phyloP scores from a whole-genome alignment of 64 coral and sea anemone genomes.

The Dendronephthya gigantea region DNA sequence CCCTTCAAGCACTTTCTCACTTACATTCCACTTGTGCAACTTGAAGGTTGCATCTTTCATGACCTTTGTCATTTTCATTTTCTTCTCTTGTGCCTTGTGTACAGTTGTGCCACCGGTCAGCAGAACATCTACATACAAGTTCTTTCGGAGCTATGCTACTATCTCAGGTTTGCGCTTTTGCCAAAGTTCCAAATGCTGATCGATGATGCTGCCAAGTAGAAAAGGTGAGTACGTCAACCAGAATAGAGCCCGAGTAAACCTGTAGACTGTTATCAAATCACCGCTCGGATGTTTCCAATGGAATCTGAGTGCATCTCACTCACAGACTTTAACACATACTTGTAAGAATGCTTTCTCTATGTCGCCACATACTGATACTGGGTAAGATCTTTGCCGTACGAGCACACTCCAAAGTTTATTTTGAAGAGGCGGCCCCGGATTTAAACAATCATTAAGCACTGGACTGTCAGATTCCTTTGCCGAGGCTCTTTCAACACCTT shows the following conservation, averaged over 20 bases:
- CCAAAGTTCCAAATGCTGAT: background rate
- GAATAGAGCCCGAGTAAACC: background rate
- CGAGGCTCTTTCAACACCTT: too few species aligned
- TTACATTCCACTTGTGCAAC: background rate
- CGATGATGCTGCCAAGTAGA: background rate
- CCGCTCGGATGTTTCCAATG: background rate
- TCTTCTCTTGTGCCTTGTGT: background rate
- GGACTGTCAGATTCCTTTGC: too few species aligned
- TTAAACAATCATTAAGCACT: background rate
- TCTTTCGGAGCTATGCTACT: background rate
- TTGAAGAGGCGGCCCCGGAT: background rate
- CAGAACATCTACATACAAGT: background rate
- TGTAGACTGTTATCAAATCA: background rate
- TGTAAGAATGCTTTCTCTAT: background rate
- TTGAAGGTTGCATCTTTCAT: background rate
- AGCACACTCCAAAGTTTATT: background rate
- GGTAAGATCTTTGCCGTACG: background rate
- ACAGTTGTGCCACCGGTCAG: background rate
- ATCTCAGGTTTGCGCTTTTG: background rate
- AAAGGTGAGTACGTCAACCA: background rate
- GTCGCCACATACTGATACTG: background rate
- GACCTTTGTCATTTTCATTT: background rate
- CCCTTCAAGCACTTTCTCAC: background rate
- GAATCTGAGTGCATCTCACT: background rate
- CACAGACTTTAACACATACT: background rate